Evolutionary conservation across 2,888 invertebrate species (phyloP).

Genomic region (Leptopilina drosophilae): DNA sequence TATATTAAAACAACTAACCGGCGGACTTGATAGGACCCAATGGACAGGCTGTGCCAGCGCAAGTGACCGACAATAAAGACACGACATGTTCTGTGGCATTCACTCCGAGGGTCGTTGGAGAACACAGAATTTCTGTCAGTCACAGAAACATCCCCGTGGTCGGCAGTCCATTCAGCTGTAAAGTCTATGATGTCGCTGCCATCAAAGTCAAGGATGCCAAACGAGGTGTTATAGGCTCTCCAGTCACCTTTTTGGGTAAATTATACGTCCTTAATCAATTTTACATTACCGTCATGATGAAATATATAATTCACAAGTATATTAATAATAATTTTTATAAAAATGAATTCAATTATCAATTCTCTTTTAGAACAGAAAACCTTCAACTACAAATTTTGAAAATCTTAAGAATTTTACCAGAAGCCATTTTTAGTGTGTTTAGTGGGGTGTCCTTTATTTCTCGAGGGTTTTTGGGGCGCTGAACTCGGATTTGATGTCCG

Average conservation of each 20-base stretch:
- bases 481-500: too few relatives aligned
- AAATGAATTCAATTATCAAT: too few relatives aligned
- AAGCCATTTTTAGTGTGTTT: too few relatives aligned
- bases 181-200: slow-evolving; percentile 95
- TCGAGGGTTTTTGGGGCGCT: too few relatives aligned
- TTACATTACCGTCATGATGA: too few relatives aligned
- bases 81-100: slow-evolving; percentile 94
- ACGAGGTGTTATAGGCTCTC: slow-evolving; percentile 91
- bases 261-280: too few relatives aligned
- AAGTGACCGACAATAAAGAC: slow-evolving; percentile 89
- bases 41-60: slow-evolving; percentile 93
- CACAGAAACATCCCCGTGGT: slow-evolving; percentile 89
- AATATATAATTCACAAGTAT: too few relatives aligned
- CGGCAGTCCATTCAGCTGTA: slow-evolving; percentile 95
- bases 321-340: too few relatives aligned
- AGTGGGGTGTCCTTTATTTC: too few relatives aligned
- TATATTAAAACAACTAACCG: slow-evolving; percentile 74
- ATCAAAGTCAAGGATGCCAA: slow-evolving; percentile 96
- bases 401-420: too few relatives aligned
- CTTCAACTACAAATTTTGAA: too few relatives aligned
- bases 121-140: slow-evolving; percentile 92
- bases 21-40: slow-evolving; percentile 87
- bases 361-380: too few relatives aligned
- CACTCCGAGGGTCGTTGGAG: slow-evolving; percentile 92
- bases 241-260: slow-evolving; percentile 92